Evolutionary conservation across 2,888 invertebrate species (phyloP).

Genomic region (Pediacus dermestoides): DNA sequence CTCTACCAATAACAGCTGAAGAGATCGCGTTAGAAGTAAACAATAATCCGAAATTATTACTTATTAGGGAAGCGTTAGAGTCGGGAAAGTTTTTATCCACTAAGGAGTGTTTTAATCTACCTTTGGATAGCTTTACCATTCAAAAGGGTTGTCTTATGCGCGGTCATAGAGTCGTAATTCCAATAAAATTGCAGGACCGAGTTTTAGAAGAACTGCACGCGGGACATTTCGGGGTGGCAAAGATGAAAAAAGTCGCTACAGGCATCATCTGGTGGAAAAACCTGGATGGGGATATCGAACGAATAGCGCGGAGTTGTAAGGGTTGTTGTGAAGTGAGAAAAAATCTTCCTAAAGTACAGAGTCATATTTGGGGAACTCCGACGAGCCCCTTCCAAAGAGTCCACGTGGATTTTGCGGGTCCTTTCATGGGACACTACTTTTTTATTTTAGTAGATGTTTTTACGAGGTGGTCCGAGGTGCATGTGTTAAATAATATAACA

Average conservation of each 20-base stretch:
- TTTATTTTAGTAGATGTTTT: constrained; percentile 13
- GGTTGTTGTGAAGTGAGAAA: constrained; percentile 1
- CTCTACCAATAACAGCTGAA: background rate
- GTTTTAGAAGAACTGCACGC: constrained; percentile 10
- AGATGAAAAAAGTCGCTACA: constrained; percentile 7
- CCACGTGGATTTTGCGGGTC: constrained; percentile 12
- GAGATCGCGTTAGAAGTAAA: background rate
- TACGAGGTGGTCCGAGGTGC: constrained; percentile 8
- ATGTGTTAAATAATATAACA: constrained; percentile 6
- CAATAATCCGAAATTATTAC: background rate
- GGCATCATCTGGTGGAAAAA: constrained; percentile 5
- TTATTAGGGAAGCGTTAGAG: background rate
- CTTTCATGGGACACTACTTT: constrained; percentile 8
- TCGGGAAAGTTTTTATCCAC: background rate
- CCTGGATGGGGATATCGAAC: constrained; percentile 3
- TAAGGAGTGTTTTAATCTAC: constrained; percentile 1
- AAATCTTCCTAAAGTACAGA: constrained; percentile 14
- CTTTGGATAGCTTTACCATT: background rate
- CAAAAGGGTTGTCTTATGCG: constrained; percentile 4
- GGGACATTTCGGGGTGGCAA: constrained; percentile 6
- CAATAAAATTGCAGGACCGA: background rate
- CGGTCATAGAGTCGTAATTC: background rate
- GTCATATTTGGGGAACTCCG: constrained; percentile 11
- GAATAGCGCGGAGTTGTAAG: constrained; percentile 2
- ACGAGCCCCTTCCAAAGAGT: constrained; percentile 12